Evolutionary conservation across 2,888 invertebrate genomes (phyloP).

Genomic region (Punctoribates punctum): DNA sequence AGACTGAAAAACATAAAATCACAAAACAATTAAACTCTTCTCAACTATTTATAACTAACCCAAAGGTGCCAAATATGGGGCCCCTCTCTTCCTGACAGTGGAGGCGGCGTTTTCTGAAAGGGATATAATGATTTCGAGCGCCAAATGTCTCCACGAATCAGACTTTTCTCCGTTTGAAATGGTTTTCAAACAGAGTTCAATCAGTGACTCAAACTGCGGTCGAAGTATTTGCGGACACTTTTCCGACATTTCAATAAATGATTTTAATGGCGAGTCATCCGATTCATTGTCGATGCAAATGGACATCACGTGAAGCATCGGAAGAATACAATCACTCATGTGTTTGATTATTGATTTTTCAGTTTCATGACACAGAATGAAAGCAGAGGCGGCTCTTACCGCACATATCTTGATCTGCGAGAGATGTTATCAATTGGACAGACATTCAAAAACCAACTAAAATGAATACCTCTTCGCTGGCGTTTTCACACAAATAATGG

Average conservation of each 20-base stretch:
- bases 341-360: conserved; percentile 84
- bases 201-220: conserved; percentile 76
- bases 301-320: conserved; percentile 54
- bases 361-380: conserved; percentile 87
- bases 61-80: conserved; percentile 68
- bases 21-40: conserved; percentile 19
- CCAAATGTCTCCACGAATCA: conserved; percentile 76
- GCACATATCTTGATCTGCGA: conserved; percentile 57
- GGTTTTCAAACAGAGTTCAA: conserved; percentile 82
- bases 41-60: conserved; percentile 51
- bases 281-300: conserved; percentile 67
- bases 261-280: conserved; percentile 69
- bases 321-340: conserved; percentile 76
- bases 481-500: conserved; percentile 67
- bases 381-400: conserved; percentile 61
- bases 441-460: no score
- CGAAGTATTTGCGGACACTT: conserved; percentile 86
- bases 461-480: conserved; percentile 37
- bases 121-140: conserved; percentile 78
- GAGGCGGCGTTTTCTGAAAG: conserved; percentile 91
- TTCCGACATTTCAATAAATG: conserved; percentile 90
- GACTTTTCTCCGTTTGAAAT: conserved; percentile 49
- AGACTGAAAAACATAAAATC: conserved; percentile 62
- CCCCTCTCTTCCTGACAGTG: conserved; percentile 88
- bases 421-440: conserved; percentile 61